Evolutionary conservation across 1,140 invertebrate species (phyloP), one percentile per base, ranked within the genome.

Genomic region (Drosophila auraria): DNA sequence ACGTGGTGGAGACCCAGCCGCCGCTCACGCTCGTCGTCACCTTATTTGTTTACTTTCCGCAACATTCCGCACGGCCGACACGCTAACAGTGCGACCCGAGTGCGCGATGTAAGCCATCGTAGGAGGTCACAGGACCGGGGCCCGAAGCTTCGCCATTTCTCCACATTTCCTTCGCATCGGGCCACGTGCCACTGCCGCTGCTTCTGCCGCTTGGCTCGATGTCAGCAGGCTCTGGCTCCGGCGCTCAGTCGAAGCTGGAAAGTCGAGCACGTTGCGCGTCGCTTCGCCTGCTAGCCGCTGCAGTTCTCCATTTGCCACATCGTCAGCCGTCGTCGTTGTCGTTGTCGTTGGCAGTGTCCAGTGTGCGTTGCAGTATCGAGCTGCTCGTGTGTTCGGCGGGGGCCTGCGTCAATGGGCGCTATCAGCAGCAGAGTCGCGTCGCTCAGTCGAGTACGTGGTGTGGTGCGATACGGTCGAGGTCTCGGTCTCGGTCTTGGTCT

Each of bases 11-110:
- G 54, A 38, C 53, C 51, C 33, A 33, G 33, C 33, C 33, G 33
- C 33, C 8, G 8, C 9, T 36, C 33, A 9, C 3, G 9, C 27
- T 54, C 30, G 36, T 57, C 54, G 54, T 57, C 54, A 57, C 38
- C 57, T 33, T 68, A 69, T 69, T 87, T 84, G 83, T 86, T 84
- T 84, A 87, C 83, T 65, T 82, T 78, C 64, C 56, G 44, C 69
- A 78, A 84, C 82, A 84, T 68, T 87, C 60, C 78, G 68, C 68
- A 61, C 78, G 63, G 80, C 73, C 73, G 68, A 74, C 68, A 60
- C 60, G 20, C 62, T 60, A 69, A 78, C 74, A 47, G 66, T 15
- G n/a, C 15, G n/a, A 45, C 25, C 45, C 58, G 79, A 81, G 25
- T 45, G 50, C 15, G 27, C n/a, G 1, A 78, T 83, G 82, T 84